A percentile compares a stretch with the other conserved stretches of the same genome.
Conservation (phyloP, 2,888 invertebrate species). For the Nephrotoma appendiculata region DNA sequence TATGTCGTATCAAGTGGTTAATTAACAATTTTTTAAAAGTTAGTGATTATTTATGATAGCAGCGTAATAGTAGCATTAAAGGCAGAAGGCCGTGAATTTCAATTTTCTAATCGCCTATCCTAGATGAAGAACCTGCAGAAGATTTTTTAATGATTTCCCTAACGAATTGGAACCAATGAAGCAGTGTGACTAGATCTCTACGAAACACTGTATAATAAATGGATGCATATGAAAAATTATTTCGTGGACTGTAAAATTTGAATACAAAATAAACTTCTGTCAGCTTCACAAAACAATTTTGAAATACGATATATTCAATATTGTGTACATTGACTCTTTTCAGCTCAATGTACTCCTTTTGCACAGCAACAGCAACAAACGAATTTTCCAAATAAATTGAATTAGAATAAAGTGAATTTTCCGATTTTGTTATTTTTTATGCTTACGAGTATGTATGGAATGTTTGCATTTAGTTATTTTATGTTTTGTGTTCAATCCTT, state of each 20-base stretch:
- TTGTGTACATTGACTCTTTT: background rate
- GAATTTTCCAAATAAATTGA: background rate
- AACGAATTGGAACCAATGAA: too few relatives aligned
- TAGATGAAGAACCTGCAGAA: too few relatives aligned
- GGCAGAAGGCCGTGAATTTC: too few relatives aligned
- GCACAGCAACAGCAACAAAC: background rate
- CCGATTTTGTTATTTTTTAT: background rate
- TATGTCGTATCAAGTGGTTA: too few relatives aligned
- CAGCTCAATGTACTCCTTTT: background rate
- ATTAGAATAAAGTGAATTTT: background rate
- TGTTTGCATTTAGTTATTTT: background rate
- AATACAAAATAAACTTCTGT: background rate
- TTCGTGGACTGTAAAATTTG: background rate
- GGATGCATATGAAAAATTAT: too few relatives aligned
- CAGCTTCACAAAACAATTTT: background rate
- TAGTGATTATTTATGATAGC: too few relatives aligned
- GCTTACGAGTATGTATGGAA: background rate
- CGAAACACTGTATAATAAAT: too few relatives aligned
- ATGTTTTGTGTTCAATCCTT: background rate
- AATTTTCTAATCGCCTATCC: too few relatives aligned
- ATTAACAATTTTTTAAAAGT: too few relatives aligned
- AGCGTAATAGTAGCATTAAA: too few relatives aligned
- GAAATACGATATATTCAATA: background rate
- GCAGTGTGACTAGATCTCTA: too few relatives aligned
- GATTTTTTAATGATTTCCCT: too few relatives aligned